phyloP scores from a whole-genome alignment of 1,140 invertebrate genomes.

The Drosophila biarmipes region DNA sequence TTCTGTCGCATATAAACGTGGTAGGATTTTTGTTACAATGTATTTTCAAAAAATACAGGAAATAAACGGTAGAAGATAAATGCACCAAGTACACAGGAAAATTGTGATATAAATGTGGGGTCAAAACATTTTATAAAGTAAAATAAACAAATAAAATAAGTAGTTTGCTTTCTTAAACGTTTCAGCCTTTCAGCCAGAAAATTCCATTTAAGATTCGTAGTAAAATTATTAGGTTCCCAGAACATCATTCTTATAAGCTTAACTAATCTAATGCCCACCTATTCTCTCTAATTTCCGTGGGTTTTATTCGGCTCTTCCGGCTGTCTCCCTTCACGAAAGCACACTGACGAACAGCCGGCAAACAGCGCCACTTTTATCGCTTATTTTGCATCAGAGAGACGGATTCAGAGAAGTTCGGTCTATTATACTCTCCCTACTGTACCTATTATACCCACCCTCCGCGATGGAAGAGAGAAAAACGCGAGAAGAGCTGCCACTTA shows the following conservation, averaged over 20 bases:
- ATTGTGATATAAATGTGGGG: too few species aligned
- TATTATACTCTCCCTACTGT: slow-evolving; percentile 10
- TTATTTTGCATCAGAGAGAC: not conserved
- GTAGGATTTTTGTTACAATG: not conserved
- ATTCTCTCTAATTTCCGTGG: not conserved
- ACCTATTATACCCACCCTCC: too few species aligned
- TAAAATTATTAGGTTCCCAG: too few species aligned
- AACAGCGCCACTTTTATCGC: not conserved
- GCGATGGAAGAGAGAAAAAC: slow-evolving; percentile 17
- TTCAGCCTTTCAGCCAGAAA: too few species aligned
- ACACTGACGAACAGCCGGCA: slow-evolving; percentile 4
- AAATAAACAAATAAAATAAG: not conserved
- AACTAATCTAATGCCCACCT: not conserved
- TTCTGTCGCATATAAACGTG: not conserved
- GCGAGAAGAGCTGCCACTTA: not conserved
- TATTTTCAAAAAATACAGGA: not conserved
- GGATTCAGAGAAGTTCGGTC: not conserved
- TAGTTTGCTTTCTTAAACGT: too few species aligned
- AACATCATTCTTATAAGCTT: not conserved
- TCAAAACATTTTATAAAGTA: too few species aligned
- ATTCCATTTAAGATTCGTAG: too few species aligned
- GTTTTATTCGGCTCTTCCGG: slow-evolving; percentile 12
- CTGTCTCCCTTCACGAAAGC: slow-evolving; percentile 1
- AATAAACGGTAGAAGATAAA: too few species aligned
- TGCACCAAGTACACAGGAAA: too few species aligned